Conservation (phyloP, 1,140 invertebrate genomes). For the Drosophila tristis region DNA sequence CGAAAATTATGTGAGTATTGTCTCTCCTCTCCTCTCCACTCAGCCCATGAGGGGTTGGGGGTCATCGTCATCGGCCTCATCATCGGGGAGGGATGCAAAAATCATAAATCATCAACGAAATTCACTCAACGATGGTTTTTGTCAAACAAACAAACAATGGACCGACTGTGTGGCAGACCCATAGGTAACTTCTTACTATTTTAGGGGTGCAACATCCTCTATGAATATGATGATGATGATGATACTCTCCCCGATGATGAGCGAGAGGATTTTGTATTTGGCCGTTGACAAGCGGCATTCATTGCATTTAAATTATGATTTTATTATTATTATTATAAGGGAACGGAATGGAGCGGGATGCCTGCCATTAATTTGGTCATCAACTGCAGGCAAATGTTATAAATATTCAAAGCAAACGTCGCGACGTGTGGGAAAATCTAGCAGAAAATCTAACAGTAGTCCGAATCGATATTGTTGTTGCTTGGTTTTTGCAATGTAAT, state of each 20-base stretch:
- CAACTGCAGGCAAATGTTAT: slow-evolving; percentile 70
- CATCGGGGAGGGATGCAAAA: slow-evolving; percentile 57
- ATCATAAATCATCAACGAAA: slow-evolving; percentile 77
- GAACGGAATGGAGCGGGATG: slow-evolving; percentile 31
- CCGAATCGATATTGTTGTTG: slow-evolving; percentile 4
- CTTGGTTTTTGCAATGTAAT: neutral
- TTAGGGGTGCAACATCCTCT: slow-evolving; percentile 65
- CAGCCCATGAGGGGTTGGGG: slow-evolving; percentile 36
- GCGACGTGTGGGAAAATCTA: slow-evolving; percentile 33
- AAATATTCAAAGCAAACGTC: slow-evolving; percentile 58
- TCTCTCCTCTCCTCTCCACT: neutral
- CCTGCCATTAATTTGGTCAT: slow-evolving; percentile 74
- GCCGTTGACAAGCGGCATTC: slow-evolving; percentile 76
- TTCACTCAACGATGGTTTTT: slow-evolving; percentile 80
- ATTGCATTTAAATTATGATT: slow-evolving; percentile 82
- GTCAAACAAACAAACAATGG: slow-evolving; percentile 80
- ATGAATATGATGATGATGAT: slow-evolving; percentile 30
- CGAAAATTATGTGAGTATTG: slow-evolving; percentile 68
- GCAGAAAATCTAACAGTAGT: slow-evolving; percentile 9
- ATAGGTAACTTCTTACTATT: slow-evolving; percentile 59
- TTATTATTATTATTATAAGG: slow-evolving; percentile 77
- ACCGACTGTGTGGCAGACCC: slow-evolving; percentile 37
- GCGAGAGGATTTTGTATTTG: slow-evolving; percentile 61
- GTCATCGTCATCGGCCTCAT: slow-evolving; percentile 33
- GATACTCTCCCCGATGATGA: slow-evolving; percentile 38